Percentiles rank a stretch among this genome's conserved stretches.
phyloP scores from a whole-genome alignment of 2,113 vertebrate genomes.

The Rhea pennata region DNA sequence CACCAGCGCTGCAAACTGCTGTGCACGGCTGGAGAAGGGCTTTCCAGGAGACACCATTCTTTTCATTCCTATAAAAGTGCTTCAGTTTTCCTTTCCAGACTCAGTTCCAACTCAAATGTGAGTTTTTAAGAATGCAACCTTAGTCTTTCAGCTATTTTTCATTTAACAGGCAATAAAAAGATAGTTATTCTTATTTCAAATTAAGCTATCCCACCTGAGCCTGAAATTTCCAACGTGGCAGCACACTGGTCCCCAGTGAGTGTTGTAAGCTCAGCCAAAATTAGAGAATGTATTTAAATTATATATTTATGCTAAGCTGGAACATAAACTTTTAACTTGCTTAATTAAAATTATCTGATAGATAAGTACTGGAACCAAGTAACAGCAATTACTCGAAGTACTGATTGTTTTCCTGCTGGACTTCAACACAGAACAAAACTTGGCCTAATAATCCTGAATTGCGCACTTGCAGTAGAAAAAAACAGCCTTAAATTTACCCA shows the following conservation, averaged over 20 bases:
- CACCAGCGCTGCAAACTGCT: not conserved
- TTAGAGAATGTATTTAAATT: not conserved
- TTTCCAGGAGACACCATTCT: not conserved
- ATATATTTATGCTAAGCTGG: not conserved
- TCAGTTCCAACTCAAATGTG: not conserved
- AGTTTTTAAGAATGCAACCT: not conserved
- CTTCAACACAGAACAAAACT: not conserved
- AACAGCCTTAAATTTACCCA: not conserved
- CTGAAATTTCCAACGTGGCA: not conserved
- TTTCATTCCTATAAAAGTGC: not conserved
- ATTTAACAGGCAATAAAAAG: not conserved
- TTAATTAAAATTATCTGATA: conserved; percentile 30
- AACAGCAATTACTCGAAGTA: not conserved
- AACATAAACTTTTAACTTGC: not conserved
- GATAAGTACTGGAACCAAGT: not conserved
- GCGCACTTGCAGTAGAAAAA: not conserved
- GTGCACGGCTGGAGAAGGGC: not conserved
- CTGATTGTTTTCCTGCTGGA: not conserved
- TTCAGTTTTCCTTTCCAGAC: not conserved
- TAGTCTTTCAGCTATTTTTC: not conserved
- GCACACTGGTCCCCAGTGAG: not conserved
- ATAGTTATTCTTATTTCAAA: not conserved
- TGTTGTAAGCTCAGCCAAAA: not conserved
- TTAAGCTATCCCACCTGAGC: not conserved
- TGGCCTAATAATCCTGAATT: rapidly evolving